A percentile compares a stretch with the other conserved stretches of the same genome.
These are phyloP conservation scores for Arizona elegans DNA, from an alignment of 2,113 vertebrate species.

Conservation along the genomic window DNA sequence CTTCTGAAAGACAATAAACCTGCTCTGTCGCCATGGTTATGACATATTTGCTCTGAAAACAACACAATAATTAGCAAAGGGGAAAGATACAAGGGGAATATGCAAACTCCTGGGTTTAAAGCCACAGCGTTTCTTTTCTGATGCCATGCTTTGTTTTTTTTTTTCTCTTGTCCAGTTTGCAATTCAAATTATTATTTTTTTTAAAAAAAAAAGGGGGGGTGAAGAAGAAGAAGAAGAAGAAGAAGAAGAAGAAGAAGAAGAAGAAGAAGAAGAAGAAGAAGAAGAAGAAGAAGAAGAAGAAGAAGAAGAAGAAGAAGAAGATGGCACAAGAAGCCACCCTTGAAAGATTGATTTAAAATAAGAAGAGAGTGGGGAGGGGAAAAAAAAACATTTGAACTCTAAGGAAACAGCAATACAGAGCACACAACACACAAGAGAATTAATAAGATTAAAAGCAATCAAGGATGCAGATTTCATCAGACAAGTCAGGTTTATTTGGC, in stretches of 20 bases:
- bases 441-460: conserved; percentile 12
- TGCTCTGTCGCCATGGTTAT: conserved; percentile 99
- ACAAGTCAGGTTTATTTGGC: background rate
- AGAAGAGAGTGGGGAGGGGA: background rate
- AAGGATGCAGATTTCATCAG: conserved; percentile 37
- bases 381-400: background rate
- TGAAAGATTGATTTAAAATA: conserved; percentile 45
- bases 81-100: conserved; percentile 99
- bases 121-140: conserved; percentile 80
- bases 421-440: background rate
- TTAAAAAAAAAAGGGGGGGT: background rate
- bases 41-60: conserved; percentile 99
- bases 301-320: background rate
- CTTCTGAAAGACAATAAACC: conserved; percentile 99
- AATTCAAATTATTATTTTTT: conserved; percentile 61
- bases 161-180: conserved; percentile 75
- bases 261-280: too few species aligned
- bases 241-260: too few species aligned
- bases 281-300: too few species aligned
- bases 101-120: conserved; percentile 98
- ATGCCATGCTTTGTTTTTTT: conserved; percentile 65
- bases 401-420: background rate
- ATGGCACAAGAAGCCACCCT: conserved; percentile 61
- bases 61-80: conserved; percentile 99
- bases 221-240: background rate